Conservation (phyloP, 2,888 invertebrate genomes). For the Dicranocentrus wangi region DNA sequence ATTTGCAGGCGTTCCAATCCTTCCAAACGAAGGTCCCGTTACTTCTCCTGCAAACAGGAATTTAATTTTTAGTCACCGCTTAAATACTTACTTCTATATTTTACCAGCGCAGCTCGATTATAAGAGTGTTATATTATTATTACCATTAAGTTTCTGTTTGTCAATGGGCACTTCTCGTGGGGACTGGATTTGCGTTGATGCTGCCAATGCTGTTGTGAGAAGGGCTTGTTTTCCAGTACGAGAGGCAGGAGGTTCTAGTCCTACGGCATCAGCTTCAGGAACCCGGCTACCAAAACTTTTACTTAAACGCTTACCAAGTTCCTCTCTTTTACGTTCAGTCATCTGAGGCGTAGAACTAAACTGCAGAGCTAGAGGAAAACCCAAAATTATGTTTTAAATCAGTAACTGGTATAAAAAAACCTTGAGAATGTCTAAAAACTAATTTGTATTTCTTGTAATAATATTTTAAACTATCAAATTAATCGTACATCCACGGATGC, state of each 20-base stretch:
- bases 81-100: too few species aligned
- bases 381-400: background rate
- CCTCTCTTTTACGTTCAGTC: constrained; percentile 89
- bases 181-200: constrained; percentile 21
- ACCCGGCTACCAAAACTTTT: constrained; percentile 61
- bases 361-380: constrained; percentile 47
- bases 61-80: too few species aligned
- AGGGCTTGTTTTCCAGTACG: constrained; percentile 33
- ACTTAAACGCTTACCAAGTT: constrained; percentile 85
- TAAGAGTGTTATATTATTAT: background rate
- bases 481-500: constrained; percentile 44
- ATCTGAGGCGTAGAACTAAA: constrained; percentile 89
- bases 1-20: background rate
- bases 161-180: constrained; percentile 40
- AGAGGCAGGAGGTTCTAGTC: constrained; percentile 1
- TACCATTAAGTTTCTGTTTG: constrained; percentile 57
- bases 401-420: background rate
- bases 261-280: constrained; percentile 31
- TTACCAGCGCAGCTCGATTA: background rate
- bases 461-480: background rate
- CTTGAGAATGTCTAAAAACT: background rate
- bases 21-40: background rate
- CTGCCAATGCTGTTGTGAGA: constrained; percentile 22
- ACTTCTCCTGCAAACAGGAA: constrained; percentile 37
- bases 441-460: background rate